Base-by-base conservation (phyloP, 2,113 vertebrate genomes). In the Natator depressus region DNA sequence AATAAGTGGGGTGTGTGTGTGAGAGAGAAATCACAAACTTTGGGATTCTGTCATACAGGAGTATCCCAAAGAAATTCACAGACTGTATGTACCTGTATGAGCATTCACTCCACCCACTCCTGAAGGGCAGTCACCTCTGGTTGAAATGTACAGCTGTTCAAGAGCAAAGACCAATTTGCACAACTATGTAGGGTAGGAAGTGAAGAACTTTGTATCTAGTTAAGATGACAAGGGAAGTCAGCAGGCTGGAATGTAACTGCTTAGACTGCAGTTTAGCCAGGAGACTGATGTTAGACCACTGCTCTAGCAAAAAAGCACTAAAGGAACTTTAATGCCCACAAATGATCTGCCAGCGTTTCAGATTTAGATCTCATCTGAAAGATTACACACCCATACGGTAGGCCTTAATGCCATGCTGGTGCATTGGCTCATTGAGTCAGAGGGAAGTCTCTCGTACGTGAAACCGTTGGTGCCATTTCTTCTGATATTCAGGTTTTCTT, bases 1-100 rank as follows among this genome's bases (percentile, higher is more conserved):
- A 95, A 93, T 95, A 92, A 72, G 95, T 62, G 53, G 20, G 8
- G 20, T 0, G 55, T 51, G 53, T 1, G 82, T 82, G 55, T 78
- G 87, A 50, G 1, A 94, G 95, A 72, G 65, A 38, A 35, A 27
- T 62, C 57, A 14, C 27, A 6, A 29, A 62, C 12, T 31, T 31
- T 31, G 27, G 27, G 24, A 31, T 12, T 62, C 90, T 96, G 84
- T 88, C 83, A 80, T 42, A 94, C 2, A 0, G 65, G 94, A 91
- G 95, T 85, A 94, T 97, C 93, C 90, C 78, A 50, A 96, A 96
- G 90, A 89, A 95, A 94, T 86, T 22, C 7, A 2, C 83, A 78
- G 93, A 49, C 72, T 88, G 87, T 87, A 84, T 82, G 47, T n/a
- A 27, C 49, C 31, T 59, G 0, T 10, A 24, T 12, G 2, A 4